These are phyloP conservation scores for Dasypus novemcinctus DNA, from an alignment of 2,113 vertebrate species.

Conservation along the genomic window DNA sequence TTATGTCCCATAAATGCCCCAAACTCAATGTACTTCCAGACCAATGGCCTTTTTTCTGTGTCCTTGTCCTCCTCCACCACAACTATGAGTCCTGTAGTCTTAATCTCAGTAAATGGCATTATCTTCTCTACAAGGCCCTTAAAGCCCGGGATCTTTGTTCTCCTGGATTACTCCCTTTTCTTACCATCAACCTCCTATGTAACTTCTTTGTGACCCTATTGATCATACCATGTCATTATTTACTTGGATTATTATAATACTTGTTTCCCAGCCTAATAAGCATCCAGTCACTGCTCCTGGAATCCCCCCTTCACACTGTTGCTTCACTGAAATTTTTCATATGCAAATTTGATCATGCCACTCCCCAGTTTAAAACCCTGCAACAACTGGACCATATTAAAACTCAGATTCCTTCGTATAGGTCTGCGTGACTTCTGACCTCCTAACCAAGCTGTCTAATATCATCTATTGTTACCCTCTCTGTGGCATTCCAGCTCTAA, in stretches of 20 bases:
- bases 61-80: background rate
- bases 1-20: background rate
- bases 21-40: background rate
- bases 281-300: background rate
- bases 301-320: background rate
- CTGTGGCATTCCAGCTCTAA: background rate
- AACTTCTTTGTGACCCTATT: background rate
- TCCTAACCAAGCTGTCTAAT: background rate
- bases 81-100: background rate
- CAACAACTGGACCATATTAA: background rate
- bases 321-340: background rate
- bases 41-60: background rate
- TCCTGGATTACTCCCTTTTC: background rate
- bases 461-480: background rate
- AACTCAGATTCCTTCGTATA: background rate
- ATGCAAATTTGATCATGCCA: background rate
- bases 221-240: background rate
- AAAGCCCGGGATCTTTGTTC: background rate
- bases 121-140: background rate
- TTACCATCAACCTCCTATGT: background rate
- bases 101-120: constrained; percentile 25
- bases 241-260: background rate
- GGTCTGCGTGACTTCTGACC: background rate
- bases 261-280: background rate
- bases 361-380: background rate